Evolutionary conservation across 2,888 invertebrate species (phyloP).

Genomic region (Tenthredo distinguenda): DNA sequence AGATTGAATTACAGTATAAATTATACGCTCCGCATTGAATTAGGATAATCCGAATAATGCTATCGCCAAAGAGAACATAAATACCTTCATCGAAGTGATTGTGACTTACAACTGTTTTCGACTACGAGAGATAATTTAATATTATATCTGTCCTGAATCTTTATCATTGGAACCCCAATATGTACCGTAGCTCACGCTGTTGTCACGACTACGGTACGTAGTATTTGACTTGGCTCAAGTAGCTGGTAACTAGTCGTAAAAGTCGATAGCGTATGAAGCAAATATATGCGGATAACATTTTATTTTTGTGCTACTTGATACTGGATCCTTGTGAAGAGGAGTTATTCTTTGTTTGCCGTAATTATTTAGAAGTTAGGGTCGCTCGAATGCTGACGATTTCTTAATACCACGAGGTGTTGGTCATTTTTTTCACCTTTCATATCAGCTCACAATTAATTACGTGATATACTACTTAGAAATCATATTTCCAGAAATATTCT

Average conservation of each 20-base stretch:
- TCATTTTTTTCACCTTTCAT: not conserved
- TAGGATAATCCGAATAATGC: too few species aligned
- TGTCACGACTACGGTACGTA: not conserved
- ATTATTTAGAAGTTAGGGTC: not conserved
- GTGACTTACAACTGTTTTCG: not conserved
- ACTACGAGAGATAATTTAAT: too few species aligned
- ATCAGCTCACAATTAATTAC: not conserved
- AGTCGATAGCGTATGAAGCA: not conserved
- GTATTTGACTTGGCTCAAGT: not conserved
- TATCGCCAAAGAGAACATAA: not conserved
- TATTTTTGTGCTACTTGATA: not conserved
- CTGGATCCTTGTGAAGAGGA: not conserved
- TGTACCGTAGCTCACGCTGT: not conserved
- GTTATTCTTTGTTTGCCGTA: not conserved
- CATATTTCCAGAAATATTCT: not conserved
- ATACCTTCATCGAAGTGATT: not conserved
- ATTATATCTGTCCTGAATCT: not conserved
- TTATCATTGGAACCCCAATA: not conserved
- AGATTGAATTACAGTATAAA: not conserved
- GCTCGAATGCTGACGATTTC: not conserved
- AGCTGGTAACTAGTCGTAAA: not conserved
- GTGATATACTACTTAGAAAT: not conserved
- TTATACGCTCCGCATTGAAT: not conserved
- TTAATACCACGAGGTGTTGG: not conserved
- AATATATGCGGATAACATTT: not conserved